Evolutionary conservation across 2,888 invertebrate genomes (phyloP), one percentile per base, ranked within the genome.

Genomic region (Leucoma salicis): DNA sequence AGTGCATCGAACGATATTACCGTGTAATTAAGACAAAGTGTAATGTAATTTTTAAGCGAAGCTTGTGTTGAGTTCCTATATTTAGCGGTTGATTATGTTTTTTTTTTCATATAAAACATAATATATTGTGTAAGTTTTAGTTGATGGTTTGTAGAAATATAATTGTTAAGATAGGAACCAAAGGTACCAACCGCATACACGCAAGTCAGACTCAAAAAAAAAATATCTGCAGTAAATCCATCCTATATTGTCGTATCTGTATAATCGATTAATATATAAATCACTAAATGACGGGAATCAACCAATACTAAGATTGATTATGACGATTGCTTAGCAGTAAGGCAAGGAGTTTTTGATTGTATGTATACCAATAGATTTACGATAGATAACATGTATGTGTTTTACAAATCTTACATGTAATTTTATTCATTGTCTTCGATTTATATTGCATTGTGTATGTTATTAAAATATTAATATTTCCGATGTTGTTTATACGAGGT

Each of bases 21-120:
- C 57, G 73, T 74, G 68, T 76, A 69, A 59, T 49, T 51, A 70
- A 72, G 66, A 66, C 60, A 64, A 68, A 61, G 68, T 77, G 67
- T 77, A 67, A 70, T 62, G 59, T 71, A n/a, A 66, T 69, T 64
- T 72, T 81, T 75, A 81, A 82, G 84, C 82, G 78, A 80, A 81
- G 88, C 88, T 87, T 87, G 83, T 82, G 81, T 85, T 87, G 82
- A 82, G 85, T 89, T 88, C 83, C 84, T 86, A 84, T 76, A 80
- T 77, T 81, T 78, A 69, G 70, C 81, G 68, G 70, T 65, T 63
- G 31, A 37, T 37, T 46, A 54, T 57, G 53, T 55, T 61, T 60
- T 32, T 4, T 57, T 70, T 68, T 69, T 63, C 62, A 67, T 55
- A 58, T 63, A 57, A 65, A 55, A 59, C 56, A 61, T 57, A 42